phyloP scores from a whole-genome alignment of 2,888 invertebrate genomes.

The Omphaloscelis lunosa region DNA sequence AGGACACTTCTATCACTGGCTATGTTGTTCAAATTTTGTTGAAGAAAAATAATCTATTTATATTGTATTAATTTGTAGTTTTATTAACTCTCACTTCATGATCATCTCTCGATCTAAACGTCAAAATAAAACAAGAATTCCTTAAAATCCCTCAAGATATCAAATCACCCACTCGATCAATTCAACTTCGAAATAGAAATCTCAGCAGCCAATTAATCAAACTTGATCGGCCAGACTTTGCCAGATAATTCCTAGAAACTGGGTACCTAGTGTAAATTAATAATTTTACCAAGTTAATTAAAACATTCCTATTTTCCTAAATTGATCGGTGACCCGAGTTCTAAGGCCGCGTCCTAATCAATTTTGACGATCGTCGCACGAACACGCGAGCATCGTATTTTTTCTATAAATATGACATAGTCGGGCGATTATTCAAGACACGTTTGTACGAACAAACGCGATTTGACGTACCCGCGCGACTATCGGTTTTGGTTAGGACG shows the following conservation, averaged over 20 bases:
- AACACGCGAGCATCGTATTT: background rate
- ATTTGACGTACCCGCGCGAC: background rate
- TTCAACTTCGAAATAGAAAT: slow-evolving; percentile 41
- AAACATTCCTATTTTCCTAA: slow-evolving; percentile 69
- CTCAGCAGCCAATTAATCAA: slow-evolving; percentile 66
- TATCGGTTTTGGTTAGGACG: background rate
- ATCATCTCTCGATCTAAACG: background rate
- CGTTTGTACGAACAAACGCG: background rate
- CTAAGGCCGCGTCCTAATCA: slow-evolving; percentile 4
- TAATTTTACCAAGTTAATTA: slow-evolving; percentile 84
- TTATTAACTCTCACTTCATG: background rate
- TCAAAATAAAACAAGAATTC: slow-evolving; percentile 10
- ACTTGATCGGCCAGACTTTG: slow-evolving; percentile 62
- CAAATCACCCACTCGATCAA: slow-evolving; percentile 38
- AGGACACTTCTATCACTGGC: too few species aligned
- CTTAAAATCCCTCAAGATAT: slow-evolving; percentile 14
- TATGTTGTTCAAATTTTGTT: too few species aligned
- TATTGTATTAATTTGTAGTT: background rate
- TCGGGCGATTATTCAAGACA: background rate
- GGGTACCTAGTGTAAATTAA: slow-evolving; percentile 75
- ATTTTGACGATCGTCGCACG: background rate
- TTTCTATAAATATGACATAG: background rate
- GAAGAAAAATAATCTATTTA: too few species aligned
- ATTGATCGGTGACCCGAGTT: slow-evolving; percentile 62
- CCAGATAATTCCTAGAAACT: slow-evolving; percentile 72